Evolutionary conservation across 2,888 invertebrate genomes (phyloP), one percentile per base, ranked within the genome.

Genomic region (Pristionchus entomophagus): DNA sequence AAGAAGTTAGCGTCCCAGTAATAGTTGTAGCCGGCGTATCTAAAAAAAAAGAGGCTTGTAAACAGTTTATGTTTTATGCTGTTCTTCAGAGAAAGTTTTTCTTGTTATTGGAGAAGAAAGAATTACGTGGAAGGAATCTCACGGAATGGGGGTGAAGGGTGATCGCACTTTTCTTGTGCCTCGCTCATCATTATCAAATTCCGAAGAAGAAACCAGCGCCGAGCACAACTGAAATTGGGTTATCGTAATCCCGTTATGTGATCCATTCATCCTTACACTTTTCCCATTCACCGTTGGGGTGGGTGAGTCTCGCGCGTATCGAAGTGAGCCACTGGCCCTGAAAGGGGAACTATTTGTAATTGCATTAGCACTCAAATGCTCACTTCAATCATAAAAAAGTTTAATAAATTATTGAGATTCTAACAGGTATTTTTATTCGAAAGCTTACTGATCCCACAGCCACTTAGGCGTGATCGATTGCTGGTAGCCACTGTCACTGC

Each of bases 381-480:
- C n/a, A n/a, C n/a, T n/a, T n/a, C n/a, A n/a, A n/a, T n/a, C n/a
- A 51, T 19, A 1, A 26, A n/a, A n/a, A n/a, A n/a, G n/a, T n/a
- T n/a, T n/a, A n/a, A n/a, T n/a, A n/a, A n/a, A n/a, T n/a, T n/a
- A n/a, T n/a, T n/a, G n/a, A n/a, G n/a, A n/a, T n/a, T n/a, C n/a
- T n/a, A n/a, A n/a, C n/a, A n/a, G n/a, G n/a, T n/a, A n/a, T n/a
- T n/a, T n/a, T n/a, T n/a, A n/a, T n/a, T n/a, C n/a, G n/a, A n/a
- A n/a, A n/a, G 38, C 38, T 69, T 29, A 69, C 65, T 69, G 17
- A 38, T 69, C 65, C 65, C 35, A 69, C 65, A 69, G 38, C 65
- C 65, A 69, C 22, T 38, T 32, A 8, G 65, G 65, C 22, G 38
- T 38, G 38, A 69, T 22, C 0, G 65, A 1, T 22, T 35, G 38